Percentiles rank a stretch among this genome's conserved stretches.
phyloP scores from a whole-genome alignment of 1,140 invertebrate genomes.

The Platyscapa corneri region DNA sequence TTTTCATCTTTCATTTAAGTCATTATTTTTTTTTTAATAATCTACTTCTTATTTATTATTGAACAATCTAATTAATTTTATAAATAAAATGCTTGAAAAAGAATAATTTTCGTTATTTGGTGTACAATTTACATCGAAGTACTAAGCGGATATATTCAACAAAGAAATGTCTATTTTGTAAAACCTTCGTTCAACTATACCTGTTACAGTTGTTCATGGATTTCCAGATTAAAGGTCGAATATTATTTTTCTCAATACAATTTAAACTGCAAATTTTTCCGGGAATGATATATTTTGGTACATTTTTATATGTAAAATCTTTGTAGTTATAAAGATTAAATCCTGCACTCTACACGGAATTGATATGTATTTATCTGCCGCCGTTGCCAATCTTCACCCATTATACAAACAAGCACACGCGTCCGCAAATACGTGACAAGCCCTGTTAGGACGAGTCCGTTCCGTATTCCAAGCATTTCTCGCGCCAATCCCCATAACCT shows the following conservation, averaged over 20 bases:
- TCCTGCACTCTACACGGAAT: background rate
- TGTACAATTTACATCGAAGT: background rate
- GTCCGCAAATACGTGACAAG: background rate
- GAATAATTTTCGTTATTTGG: no score
- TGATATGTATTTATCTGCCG: background rate
- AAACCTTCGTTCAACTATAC: background rate
- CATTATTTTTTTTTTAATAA: background rate
- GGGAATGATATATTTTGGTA: no score
- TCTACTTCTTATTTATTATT: background rate
- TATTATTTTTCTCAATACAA: no score
- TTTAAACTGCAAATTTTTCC: no score
- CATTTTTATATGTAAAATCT: background rate
- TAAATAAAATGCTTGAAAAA: no score
- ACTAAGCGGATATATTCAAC: background rate
- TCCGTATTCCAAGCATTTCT: slow-evolving; percentile 55
- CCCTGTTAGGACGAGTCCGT: slow-evolving; percentile 22
- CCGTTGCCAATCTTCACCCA: background rate
- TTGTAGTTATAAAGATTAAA: background rate
- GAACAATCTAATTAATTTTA: no score
- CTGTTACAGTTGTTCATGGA: background rate
- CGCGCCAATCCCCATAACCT: slow-evolving; percentile 58
- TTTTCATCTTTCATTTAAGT: background rate
- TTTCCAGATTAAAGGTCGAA: background rate
- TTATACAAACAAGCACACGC: background rate
- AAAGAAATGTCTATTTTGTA: background rate